Evolutionary conservation across 2,888 invertebrate species (phyloP).

Genomic region (Siphlonurus alternatus): DNA sequence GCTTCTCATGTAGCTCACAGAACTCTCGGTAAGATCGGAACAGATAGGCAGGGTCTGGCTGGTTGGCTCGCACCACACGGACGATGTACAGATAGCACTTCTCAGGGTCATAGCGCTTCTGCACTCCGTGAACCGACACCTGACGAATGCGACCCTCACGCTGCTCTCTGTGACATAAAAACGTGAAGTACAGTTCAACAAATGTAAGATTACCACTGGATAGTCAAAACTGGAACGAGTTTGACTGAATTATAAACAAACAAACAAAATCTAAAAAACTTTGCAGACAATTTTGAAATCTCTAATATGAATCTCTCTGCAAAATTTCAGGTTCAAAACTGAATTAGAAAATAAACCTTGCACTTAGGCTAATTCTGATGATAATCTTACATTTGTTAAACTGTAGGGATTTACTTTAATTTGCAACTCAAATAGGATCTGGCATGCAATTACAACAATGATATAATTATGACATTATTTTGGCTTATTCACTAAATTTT

Average conservation of each 20-base stretch:
- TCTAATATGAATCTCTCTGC: no score
- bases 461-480: no score
- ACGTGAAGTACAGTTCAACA: slow-evolving; percentile 14
- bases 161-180: slow-evolving; percentile 61
- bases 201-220: not conserved
- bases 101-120: slow-evolving; percentile 92
- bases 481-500: no score
- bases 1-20: slow-evolving; percentile 87
- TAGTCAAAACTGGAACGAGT: not conserved
- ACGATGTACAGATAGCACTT: slow-evolving; percentile 93
- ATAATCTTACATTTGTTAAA: no score
- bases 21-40: slow-evolving; percentile 95
- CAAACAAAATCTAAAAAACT: not conserved
- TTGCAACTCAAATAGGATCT: no score
- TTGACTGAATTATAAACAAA: not conserved
- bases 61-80: slow-evolving; percentile 64
- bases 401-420: no score
- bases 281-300: no score
- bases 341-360: no score
- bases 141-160: slow-evolving; percentile 77
- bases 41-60: slow-evolving; percentile 72
- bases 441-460: no score
- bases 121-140: slow-evolving; percentile 74
- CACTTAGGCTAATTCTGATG: no score
- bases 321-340: no score